Evolutionary conservation across 2,113 vertebrate genomes (phyloP).

Genomic region (Ammospiza nelsoni): DNA sequence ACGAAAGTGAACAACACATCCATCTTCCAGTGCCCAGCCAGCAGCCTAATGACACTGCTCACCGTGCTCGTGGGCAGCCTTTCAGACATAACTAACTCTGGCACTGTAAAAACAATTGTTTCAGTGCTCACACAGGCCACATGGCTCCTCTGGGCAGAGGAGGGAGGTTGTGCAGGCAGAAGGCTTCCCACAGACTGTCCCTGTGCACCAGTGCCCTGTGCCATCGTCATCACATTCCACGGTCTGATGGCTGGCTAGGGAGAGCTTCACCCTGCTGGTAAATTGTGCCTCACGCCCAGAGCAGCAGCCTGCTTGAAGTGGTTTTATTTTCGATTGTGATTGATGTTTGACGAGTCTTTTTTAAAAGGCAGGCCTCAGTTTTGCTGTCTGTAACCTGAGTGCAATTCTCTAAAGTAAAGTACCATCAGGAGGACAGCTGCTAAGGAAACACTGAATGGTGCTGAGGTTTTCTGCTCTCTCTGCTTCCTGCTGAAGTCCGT

Average conservation of each 20-base stretch:
- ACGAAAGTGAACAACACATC: conserved; percentile 51
- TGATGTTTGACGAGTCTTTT: background rate
- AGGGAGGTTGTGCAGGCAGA: background rate
- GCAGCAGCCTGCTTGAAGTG: background rate
- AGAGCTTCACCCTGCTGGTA: background rate
- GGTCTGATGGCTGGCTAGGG: background rate
- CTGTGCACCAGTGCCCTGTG: background rate
- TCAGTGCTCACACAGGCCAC: background rate
- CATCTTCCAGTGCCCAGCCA: conserved; percentile 58
- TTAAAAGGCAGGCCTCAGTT: background rate
- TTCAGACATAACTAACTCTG: conserved; percentile 35
- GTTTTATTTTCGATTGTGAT: background rate
- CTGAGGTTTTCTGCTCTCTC: background rate
- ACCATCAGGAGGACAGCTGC: background rate
- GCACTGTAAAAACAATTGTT: conserved; percentile 28
- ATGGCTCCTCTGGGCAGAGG: background rate
- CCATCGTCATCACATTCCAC: background rate
- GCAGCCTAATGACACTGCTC: conserved; percentile 43
- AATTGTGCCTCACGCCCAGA: background rate
- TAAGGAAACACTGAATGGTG: background rate
- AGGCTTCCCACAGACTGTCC: background rate
- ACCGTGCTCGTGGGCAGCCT: background rate
- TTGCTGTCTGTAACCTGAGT: background rate
- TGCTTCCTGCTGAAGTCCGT: background rate
- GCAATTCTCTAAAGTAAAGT: background rate